A percentile compares a stretch with the other conserved stretches of the same genome.
These are phyloP conservation scores for Sphaerodactylus townsendi DNA, from an alignment of 2,113 vertebrate genomes.

Conservation along the genomic window DNA sequence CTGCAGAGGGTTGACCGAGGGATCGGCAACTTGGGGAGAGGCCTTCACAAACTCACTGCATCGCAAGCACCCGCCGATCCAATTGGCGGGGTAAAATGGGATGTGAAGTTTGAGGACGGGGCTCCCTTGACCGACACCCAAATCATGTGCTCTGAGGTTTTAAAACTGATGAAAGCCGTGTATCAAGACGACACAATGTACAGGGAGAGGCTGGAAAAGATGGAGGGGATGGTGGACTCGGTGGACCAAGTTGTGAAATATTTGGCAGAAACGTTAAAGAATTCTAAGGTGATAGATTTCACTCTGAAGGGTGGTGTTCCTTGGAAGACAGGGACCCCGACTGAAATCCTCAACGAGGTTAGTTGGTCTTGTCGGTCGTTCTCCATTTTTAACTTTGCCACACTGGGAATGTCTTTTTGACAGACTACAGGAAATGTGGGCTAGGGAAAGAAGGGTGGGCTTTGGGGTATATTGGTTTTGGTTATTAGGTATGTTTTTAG, in stretches of 20 bases:
- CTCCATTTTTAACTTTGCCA: neutral
- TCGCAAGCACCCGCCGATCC: constrained; percentile 30
- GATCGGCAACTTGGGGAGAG: constrained; percentile 75
- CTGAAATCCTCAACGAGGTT: constrained; percentile 76
- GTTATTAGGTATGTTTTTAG: too few species aligned
- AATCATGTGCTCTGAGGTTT: constrained; percentile 71
- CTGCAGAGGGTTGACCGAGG: constrained; percentile 74
- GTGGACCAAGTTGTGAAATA: constrained; percentile 79
- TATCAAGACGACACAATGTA: constrained; percentile 75
- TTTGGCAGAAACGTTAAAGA: constrained; percentile 79
- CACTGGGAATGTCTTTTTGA: neutral
- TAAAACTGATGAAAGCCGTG: constrained; percentile 73
- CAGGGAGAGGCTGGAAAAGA: constrained; percentile 77
- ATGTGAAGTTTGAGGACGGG: neutral
- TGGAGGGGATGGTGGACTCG: constrained; percentile 77
- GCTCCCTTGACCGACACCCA: constrained; percentile 24
- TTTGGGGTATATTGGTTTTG: too few species aligned
- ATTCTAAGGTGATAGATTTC: constrained; percentile 84
- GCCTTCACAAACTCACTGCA: constrained; percentile 62
- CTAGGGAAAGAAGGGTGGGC: too few species aligned
- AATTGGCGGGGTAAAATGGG: neutral
- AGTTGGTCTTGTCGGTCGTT: constrained; percentile 51
- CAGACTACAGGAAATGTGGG: too few species aligned
- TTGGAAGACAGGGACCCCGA: constrained; percentile 76
- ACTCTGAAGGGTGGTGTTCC: constrained; percentile 78